These are phyloP conservation scores for Drosophila prostipennis DNA, from an alignment of 2,888 invertebrate species.

Conservation along the genomic window DNA sequence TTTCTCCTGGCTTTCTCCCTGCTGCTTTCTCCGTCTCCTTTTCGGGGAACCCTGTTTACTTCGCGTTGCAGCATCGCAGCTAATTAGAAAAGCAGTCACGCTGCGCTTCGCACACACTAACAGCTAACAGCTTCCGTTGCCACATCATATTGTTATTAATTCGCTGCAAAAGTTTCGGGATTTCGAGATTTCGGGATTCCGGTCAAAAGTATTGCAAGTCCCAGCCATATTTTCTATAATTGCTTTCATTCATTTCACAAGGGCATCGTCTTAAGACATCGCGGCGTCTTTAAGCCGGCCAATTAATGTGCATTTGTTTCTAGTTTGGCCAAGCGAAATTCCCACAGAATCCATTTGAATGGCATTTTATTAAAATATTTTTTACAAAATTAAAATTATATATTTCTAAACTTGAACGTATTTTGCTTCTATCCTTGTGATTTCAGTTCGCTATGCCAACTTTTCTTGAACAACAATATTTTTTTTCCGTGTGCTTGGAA, in stretches of 20 bases:
- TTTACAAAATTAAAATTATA: too few species aligned
- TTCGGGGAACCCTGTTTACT: not conserved
- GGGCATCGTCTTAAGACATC: not conserved
- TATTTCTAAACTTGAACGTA: too few species aligned
- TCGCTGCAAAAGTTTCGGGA: slow-evolving; percentile 15
- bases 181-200: not conserved
- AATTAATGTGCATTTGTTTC: slow-evolving; percentile 58
- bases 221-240: slow-evolving; percentile 31
- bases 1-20: not conserved
- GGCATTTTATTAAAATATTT: not conserved
- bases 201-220: slow-evolving; percentile 5
- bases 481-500: not conserved
- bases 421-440: too few species aligned
- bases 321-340: slow-evolving; percentile 5
- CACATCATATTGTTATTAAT: slow-evolving; percentile 46
- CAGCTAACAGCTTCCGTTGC: slow-evolving; percentile 21
- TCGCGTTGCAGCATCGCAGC: slow-evolving; percentile 7
- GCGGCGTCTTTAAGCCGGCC: slow-evolving; percentile 22
- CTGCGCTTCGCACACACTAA: slow-evolving; percentile 29
- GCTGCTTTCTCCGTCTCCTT: not conserved
- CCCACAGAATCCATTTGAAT: not conserved
- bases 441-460: too few species aligned
- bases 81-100: slow-evolving; percentile 58
- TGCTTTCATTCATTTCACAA: slow-evolving; percentile 29
- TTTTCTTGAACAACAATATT: not conserved